Evolutionary conservation across 2,888 invertebrate species (phyloP).

Genomic region (Microctonus brassicae): DNA sequence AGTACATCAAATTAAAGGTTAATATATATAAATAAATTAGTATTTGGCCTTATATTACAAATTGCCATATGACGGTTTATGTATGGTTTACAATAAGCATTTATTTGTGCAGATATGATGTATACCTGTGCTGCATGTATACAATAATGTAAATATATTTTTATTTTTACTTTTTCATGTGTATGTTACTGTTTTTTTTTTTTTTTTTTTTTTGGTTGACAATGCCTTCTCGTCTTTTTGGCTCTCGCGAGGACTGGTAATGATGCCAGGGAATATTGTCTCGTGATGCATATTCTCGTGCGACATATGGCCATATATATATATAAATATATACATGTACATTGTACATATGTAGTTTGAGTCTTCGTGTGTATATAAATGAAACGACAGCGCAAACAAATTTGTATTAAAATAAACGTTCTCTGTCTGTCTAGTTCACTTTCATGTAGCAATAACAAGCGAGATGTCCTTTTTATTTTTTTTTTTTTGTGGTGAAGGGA

Average conservation of each 20-base stretch:
- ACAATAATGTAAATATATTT: too few species aligned
- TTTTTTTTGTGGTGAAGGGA: background rate
- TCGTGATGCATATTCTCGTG: slow-evolving; percentile 16
- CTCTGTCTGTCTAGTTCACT: background rate
- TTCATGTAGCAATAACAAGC: background rate
- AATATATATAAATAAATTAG: background rate
- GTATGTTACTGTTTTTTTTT: too few species aligned
- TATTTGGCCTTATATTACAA: too few species aligned
- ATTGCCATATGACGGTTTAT: slow-evolving; percentile 62
- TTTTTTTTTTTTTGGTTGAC: background rate
- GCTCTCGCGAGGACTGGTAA: slow-evolving; percentile 57
- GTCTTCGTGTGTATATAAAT: background rate
- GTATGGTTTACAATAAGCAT: slow-evolving; percentile 18
- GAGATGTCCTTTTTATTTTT: background rate
- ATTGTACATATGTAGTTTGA: background rate
- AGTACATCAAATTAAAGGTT: background rate
- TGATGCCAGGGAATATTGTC: slow-evolving; percentile 52
- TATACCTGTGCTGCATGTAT: too few species aligned
- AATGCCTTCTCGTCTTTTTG: slow-evolving; percentile 29
- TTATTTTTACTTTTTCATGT: too few species aligned
- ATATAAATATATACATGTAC: too few species aligned
- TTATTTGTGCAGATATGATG: background rate
- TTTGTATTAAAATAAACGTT: slow-evolving; percentile 66
- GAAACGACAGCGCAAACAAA: slow-evolving; percentile 55
- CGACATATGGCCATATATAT: slow-evolving; percentile 56